phyloP scores from a whole-genome alignment of 2,797 vertebrate species.

The Pantherophis vulpinus region DNA sequence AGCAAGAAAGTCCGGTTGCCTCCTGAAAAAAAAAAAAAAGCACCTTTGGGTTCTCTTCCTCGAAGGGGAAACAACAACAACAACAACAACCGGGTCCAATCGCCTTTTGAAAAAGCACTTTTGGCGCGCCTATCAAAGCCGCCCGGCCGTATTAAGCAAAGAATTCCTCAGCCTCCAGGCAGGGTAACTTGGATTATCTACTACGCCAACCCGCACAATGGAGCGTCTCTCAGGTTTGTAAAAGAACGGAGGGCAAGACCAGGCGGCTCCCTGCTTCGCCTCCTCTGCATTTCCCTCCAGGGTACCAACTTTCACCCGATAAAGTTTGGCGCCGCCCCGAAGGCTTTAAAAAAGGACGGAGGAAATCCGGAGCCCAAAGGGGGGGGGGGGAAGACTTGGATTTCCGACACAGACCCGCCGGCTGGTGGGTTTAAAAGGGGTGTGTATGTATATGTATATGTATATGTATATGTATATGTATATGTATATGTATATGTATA shows the following conservation, averaged over 20 bases:
- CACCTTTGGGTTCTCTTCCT: too few relatives aligned
- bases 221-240: not conserved
- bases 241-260: not conserved
- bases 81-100: not conserved
- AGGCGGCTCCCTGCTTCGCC: not conserved
- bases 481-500: too few relatives aligned
- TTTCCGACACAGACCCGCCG: fast-evolving
- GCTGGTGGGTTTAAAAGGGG: not conserved
- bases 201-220: not conserved
- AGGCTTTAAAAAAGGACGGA: not conserved
- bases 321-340: not conserved
- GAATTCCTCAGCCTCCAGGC: not conserved
- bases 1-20: too few relatives aligned
- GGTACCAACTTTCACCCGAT: not conserved
- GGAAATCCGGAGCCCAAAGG: not conserved
- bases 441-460: too few relatives aligned
- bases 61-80: too few relatives aligned
- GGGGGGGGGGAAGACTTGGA: too few relatives aligned
- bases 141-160: not conserved
- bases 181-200: not conserved
- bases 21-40: too few relatives aligned
- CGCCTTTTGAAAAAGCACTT: not conserved
- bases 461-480: too few relatives aligned
- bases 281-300: not conserved
- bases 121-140: not conserved